A percentile compares a stretch with the other conserved stretches of the same genome.
Conservation (phyloP, 2,888 invertebrate species). For the Napeogenes inachia region DNA sequence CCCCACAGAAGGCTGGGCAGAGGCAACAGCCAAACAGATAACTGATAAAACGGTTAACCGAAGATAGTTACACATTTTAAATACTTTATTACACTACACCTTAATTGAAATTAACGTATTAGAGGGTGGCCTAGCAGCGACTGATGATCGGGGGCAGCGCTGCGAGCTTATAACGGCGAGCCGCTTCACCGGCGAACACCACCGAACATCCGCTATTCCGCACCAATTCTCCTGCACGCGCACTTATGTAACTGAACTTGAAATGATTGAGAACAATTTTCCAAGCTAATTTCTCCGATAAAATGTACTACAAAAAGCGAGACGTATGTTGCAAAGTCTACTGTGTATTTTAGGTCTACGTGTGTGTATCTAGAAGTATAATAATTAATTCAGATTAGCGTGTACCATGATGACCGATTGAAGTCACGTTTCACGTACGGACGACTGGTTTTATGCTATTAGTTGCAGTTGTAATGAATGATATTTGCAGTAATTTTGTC, state of each 20-base stretch:
- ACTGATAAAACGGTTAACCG: constrained; percentile 68
- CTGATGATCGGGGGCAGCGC: constrained; percentile 64
- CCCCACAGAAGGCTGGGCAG: constrained; percentile 61
- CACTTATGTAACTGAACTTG: constrained; percentile 78
- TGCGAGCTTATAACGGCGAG: constrained; percentile 74
- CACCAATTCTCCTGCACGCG: constrained; percentile 76
- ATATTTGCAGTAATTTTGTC: constrained; percentile 35
- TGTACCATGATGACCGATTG: constrained; percentile 50
- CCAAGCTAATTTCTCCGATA: constrained; percentile 77
- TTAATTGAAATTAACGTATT: constrained; percentile 59
- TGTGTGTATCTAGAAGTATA: constrained; percentile 53
- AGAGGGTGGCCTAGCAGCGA: constrained; percentile 67
- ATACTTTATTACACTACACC: constrained; percentile 61
- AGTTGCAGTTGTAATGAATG: constrained; percentile 34
- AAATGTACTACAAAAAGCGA: constrained; percentile 73
- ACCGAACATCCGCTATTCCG: constrained; percentile 78
- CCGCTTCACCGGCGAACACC: constrained; percentile 70
- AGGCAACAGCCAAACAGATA: constrained; percentile 62
- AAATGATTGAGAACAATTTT: constrained; percentile 76
- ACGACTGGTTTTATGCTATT: constrained; percentile 49
- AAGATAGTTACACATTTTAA: constrained; percentile 67
- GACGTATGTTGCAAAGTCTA: constrained; percentile 59
- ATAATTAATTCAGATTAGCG: constrained; percentile 56
- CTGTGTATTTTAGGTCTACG: constrained; percentile 42
- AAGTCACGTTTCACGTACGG: constrained; percentile 59